Evolutionary conservation across 2,797 vertebrate species (phyloP).

Genomic region (Hemitrygon akajei): DNA sequence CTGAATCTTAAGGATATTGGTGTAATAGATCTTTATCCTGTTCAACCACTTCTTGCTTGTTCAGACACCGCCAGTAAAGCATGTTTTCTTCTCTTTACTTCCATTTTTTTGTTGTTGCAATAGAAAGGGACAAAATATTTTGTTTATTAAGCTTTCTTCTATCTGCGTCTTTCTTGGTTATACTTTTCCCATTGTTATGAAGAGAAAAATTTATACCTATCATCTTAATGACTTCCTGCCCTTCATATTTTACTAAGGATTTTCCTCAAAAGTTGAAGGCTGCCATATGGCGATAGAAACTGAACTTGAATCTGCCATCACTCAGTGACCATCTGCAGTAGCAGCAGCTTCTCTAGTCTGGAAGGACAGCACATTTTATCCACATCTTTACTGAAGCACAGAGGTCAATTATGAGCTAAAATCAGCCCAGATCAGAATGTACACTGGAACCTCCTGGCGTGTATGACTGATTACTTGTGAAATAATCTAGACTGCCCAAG

Average conservation of each 20-base stretch:
- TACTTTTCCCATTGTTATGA: background rate
- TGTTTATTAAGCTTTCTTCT: background rate
- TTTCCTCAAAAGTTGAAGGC: background rate
- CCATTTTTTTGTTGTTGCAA: background rate
- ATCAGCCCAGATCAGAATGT: background rate
- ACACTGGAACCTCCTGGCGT: background rate
- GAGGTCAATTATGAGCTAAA: background rate
- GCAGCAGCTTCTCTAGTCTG: background rate
- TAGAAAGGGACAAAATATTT: background rate
- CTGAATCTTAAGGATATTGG: constrained; percentile 58
- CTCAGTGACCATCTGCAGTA: background rate
- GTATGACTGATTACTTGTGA: background rate
- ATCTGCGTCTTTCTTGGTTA: background rate
- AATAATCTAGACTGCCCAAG: background rate
- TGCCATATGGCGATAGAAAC: background rate
- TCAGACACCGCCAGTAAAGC: constrained; percentile 61
- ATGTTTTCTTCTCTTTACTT: constrained; percentile 42
- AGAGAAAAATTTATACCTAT: background rate
- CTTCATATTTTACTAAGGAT: background rate
- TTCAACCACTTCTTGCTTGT: constrained; percentile 61
- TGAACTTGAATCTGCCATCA: background rate
- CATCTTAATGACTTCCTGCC: background rate
- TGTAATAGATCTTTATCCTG: constrained; percentile 64
- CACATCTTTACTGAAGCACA: no score
- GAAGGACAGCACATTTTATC: background rate